phyloP scores from a whole-genome alignment of 2,797 vertebrate genomes.

The Hydrophis major region DNA sequence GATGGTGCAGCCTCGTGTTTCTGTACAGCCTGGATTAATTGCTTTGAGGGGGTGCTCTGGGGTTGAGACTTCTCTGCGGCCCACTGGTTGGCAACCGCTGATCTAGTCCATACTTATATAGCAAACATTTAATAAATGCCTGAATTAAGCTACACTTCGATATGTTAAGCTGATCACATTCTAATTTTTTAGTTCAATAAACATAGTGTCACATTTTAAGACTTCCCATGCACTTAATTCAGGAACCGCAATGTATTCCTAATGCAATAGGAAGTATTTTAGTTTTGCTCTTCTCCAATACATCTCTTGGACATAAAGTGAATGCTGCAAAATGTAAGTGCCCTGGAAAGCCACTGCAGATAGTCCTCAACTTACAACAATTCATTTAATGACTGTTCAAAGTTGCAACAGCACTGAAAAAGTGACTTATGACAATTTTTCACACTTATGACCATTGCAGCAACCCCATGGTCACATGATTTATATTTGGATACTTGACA shows the following conservation, averaged over 20 bases:
- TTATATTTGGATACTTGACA: background rate
- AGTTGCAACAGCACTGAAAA: background rate
- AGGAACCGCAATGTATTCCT: background rate
- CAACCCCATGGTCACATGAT: background rate
- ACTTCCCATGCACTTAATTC: background rate
- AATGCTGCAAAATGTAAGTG: background rate
- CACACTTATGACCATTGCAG: background rate
- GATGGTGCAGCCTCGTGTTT: no score
- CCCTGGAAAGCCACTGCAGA: background rate
- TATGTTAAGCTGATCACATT: background rate
- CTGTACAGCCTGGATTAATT: no score
- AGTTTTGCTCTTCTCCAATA: background rate
- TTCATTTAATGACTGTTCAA: background rate
- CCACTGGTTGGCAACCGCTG: no score
- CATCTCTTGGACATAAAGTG: background rate
- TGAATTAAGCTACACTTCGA: background rate
- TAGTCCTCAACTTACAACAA: background rate
- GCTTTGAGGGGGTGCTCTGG: no score
- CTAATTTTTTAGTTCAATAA: background rate
- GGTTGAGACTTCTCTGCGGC: no score
- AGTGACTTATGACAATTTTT: background rate
- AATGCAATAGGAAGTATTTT: background rate
- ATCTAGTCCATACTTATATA: background rate
- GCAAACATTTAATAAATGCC: background rate
- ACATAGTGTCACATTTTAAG: background rate